phyloP scores from a whole-genome alignment of 2,888 invertebrate genomes.

The Heliconius erato region DNA sequence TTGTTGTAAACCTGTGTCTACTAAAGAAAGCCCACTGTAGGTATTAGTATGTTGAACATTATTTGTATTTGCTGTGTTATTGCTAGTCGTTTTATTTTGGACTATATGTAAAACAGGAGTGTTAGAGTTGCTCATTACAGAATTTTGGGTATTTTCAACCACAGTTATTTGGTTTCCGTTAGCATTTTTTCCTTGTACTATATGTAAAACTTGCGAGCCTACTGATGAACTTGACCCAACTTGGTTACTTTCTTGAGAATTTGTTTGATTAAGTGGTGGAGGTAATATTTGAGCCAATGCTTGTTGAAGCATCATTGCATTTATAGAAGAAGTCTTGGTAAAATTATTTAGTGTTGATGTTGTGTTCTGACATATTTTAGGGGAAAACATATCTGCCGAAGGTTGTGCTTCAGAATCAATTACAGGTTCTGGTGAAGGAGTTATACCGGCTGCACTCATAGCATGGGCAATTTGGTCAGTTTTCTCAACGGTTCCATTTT shows the following conservation, averaged over 20 bases:
- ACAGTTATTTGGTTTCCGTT: slow-evolving; percentile 75
- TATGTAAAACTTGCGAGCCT: slow-evolving; percentile 78
- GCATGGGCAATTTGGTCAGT: slow-evolving; percentile 80
- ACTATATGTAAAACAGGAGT: slow-evolving; percentile 82
- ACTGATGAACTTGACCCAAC: slow-evolving; percentile 60
- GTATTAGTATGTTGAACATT: slow-evolving; percentile 66
- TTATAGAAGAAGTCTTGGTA: slow-evolving; percentile 74
- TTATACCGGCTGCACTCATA: slow-evolving; percentile 80
- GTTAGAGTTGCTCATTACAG: slow-evolving; percentile 72
- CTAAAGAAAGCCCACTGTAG: slow-evolving; percentile 76
- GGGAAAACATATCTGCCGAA: slow-evolving; percentile 83
- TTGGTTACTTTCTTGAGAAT: slow-evolving; percentile 65
- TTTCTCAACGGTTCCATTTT: slow-evolving; percentile 67
- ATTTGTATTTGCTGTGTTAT: slow-evolving; percentile 63
- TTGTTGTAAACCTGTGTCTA: slow-evolving; percentile 78
- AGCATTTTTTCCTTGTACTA: slow-evolving; percentile 79
- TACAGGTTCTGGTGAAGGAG: slow-evolving; percentile 63
- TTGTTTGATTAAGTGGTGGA: slow-evolving; percentile 75
- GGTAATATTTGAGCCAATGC: slow-evolving; percentile 82
- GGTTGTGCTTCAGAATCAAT: slow-evolving; percentile 68
- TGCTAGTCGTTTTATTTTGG: slow-evolving; percentile 71
- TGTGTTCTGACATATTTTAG: slow-evolving; percentile 76
- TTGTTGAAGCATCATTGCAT: slow-evolving; percentile 79
- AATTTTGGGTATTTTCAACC: slow-evolving; percentile 75
- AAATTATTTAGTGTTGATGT: slow-evolving; percentile 63